Evolutionary conservation across 1,140 invertebrate species (phyloP).

Genomic region (Caenorhabditis elegans): WBcel235 BX284606.5:17405501-17406000

Average conservation of each 20-base stretch:
- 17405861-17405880: too few species aligned
- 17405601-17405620: slow-evolving; percentile 47
- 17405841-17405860: slow-evolving; percentile 47
- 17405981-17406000: too few species aligned
- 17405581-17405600: slow-evolving; percentile 53
- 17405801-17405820: slow-evolving; percentile 34
- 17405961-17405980: too few species aligned
- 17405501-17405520: slow-evolving; percentile 52
- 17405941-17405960: too few species aligned
- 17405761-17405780: slow-evolving; percentile 34
- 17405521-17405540: slow-evolving; percentile 55
- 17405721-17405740: background rate
- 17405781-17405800: background rate
- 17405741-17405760: slow-evolving; percentile 5
- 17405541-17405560: slow-evolving; percentile 52
- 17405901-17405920: too few species aligned
- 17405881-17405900: too few species aligned
- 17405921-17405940: too few species aligned
- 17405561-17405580: slow-evolving; percentile 52
- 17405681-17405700: slow-evolving; percentile 30
- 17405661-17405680: slow-evolving; percentile 27
- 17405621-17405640: slow-evolving; percentile 51
- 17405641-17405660: slow-evolving; percentile 33
- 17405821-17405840: slow-evolving; percentile 42
- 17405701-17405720: slow-evolving; percentile 38